These are phyloP conservation scores for Xanthorhoe spadicearia DNA, from an alignment of 2,888 invertebrate genomes.

Conservation along the genomic window DNA sequence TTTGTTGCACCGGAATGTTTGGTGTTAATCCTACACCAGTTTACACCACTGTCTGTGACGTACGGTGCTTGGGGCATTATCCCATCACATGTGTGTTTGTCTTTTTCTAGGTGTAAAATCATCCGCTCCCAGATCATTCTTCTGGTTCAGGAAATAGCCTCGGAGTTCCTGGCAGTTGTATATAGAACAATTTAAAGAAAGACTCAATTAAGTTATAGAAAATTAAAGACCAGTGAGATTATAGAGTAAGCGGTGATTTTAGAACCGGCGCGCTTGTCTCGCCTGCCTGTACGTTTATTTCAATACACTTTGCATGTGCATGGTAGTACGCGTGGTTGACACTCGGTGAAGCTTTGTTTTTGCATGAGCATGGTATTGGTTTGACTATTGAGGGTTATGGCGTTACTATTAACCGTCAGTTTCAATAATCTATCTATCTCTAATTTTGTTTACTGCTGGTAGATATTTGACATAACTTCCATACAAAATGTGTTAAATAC, in stretches of 20 bases:
- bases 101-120: constrained; percentile 84
- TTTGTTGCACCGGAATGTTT: constrained; percentile 43
- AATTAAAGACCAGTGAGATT: constrained; percentile 82
- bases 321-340: constrained; percentile 36
- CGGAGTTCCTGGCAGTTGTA: constrained; percentile 80
- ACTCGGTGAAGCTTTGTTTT: constrained; percentile 26
- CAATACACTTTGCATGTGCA: constrained; percentile 63
- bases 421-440: no score
- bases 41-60: constrained; percentile 35
- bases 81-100: constrained; percentile 77
- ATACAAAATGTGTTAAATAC: no score
- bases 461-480: no score
- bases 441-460: no score
- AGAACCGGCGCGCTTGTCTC: constrained; percentile 78
- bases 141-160: constrained; percentile 84
- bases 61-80: constrained; percentile 67
- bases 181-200: constrained; percentile 79
- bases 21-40: constrained; percentile 39
- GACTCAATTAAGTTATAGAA: constrained; percentile 82
- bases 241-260: constrained; percentile 82
- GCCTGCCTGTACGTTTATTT: constrained; percentile 78
- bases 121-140: constrained; percentile 84
- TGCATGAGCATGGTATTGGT: constrained; percentile 33
- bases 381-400: constrained; percentile 6
- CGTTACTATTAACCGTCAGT: no score